A percentile compares a stretch with the other conserved stretches of the same genome.
These are phyloP conservation scores for Argyresthia albistria DNA, from an alignment of 2,888 invertebrate species.

Conservation along the genomic window DNA sequence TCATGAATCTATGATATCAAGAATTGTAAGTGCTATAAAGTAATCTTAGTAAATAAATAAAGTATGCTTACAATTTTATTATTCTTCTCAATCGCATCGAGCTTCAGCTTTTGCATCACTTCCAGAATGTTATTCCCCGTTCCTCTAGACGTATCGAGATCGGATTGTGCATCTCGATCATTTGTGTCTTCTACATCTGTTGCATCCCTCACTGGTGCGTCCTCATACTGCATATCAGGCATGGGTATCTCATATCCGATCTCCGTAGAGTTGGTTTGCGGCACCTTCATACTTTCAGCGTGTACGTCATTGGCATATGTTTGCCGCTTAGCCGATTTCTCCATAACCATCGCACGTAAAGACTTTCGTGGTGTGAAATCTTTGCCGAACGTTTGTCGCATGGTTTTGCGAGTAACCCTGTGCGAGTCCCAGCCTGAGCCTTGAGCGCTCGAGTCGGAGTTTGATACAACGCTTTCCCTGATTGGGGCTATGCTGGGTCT, in stretches of 20 bases:
- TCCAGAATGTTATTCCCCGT: conserved; percentile 31
- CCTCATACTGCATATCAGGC: not conserved
- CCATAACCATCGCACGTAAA: conserved; percentile 50
- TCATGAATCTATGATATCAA: no score
- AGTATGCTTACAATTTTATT: conserved; percentile 34
- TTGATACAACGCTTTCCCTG: conserved; percentile 21
- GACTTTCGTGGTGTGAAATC: conserved; percentile 53
- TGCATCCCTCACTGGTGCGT: not conserved
- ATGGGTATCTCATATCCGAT: not conserved
- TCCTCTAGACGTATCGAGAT: conserved; percentile 29
- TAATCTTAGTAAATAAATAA: not conserved
- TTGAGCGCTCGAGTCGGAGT: conserved; percentile 38
- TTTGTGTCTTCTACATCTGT: not conserved
- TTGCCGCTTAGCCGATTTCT: conserved; percentile 45
- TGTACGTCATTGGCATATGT: conserved; percentile 22
- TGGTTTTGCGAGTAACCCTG: conserved; percentile 48
- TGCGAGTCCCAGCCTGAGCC: conserved; percentile 61
- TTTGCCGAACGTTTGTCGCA: conserved; percentile 52
- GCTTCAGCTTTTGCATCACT: conserved; percentile 32
- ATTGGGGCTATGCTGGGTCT: conserved; percentile 22
- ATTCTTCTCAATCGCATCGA: conserved; percentile 30
- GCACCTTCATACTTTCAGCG: conserved; percentile 21
- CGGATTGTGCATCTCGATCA: conserved; percentile 3
- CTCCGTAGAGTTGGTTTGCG: conserved; percentile 19
- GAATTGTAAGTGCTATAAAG: no score